These are phyloP conservation scores for Astropecten irregularis DNA, from an alignment of 53 echinoderm and acorn worm species.

Conservation along the genomic window DNA sequence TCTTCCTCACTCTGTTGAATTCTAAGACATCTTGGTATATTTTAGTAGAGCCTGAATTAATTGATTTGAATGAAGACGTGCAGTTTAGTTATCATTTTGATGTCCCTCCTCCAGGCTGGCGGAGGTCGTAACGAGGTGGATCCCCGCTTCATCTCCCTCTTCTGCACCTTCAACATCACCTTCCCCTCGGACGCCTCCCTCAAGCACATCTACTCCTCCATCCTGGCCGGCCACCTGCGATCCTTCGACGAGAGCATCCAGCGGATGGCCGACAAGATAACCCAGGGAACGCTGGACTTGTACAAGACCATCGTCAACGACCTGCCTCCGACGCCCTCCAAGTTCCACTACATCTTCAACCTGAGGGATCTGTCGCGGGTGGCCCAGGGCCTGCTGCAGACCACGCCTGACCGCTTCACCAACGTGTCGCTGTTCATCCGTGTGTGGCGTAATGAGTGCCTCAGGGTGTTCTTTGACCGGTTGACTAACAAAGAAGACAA, in stretches of 20 bases:
- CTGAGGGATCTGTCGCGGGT: constrained; percentile 94
- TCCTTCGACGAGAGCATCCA: constrained; percentile 89
- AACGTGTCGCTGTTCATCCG: constrained; percentile 61
- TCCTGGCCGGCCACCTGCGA: constrained; percentile 85
- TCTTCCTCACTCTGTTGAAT: too few relatives aligned
- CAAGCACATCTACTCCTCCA: constrained; percentile 97
- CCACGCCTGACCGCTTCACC: constrained; percentile 94
- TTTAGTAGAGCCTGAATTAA: too few relatives aligned
- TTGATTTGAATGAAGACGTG: too few relatives aligned
- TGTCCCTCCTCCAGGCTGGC: constrained; percentile 93
- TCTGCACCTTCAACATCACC: constrained; percentile 98
- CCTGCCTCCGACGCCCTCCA: constrained; percentile 94
- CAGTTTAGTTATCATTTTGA: too few relatives aligned
- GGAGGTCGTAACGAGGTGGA: constrained; percentile 99
- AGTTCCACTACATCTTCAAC: constrained; percentile 99
- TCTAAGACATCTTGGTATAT: too few relatives aligned
- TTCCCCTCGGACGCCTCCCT: constrained; percentile 97
- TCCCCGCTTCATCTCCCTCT: constrained; percentile 93
- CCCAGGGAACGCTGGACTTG: constrained; percentile 75
- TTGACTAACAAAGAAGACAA: constrained; percentile 93
- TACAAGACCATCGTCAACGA: constrained; percentile 82
- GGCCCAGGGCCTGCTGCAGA: constrained; percentile 84
- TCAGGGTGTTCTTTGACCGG: constrained; percentile 92
- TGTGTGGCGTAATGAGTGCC: constrained; percentile 92
- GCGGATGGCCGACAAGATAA: constrained; percentile 70